These are phyloP conservation scores for Danio tinwini DNA, from an alignment of 2,797 vertebrate species.

Conservation along the genomic window DNA sequence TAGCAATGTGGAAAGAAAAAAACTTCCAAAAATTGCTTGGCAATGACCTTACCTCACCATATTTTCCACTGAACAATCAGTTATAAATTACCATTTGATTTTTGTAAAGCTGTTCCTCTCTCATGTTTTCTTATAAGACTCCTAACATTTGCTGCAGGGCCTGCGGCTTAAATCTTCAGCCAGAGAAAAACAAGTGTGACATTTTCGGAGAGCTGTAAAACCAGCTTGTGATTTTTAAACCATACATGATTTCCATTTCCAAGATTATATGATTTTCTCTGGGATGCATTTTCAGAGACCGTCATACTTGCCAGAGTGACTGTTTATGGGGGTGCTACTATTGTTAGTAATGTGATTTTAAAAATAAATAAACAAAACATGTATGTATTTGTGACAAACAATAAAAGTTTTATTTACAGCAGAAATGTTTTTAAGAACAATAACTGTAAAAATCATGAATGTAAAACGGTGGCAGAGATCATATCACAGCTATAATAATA, in stretches of 20 bases:
- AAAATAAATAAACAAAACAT: no score
- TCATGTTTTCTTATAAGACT: neutral
- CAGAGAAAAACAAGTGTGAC: slow-evolving; percentile 52
- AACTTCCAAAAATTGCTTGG: neutral
- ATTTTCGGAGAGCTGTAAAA: slow-evolving; percentile 52
- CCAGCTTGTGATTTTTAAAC: slow-evolving; percentile 1
- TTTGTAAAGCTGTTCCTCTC: neutral
- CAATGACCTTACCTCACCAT: neutral
- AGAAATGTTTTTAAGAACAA: no score
- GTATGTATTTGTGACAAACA: no score
- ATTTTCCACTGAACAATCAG: neutral
- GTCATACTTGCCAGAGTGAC: neutral
- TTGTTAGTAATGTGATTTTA: neutral
- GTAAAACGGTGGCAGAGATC: no score
- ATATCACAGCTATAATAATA: no score
- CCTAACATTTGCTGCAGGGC: neutral
- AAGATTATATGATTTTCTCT: neutral
- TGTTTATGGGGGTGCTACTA: neutral
- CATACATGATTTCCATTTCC: neutral
- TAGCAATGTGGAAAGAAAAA: neutral
- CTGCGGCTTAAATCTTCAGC: slow-evolving; percentile 48
- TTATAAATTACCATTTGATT: neutral
- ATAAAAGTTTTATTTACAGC: no score
- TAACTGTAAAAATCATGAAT: no score
- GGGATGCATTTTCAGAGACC: neutral